Evolutionary conservation across 2,113 vertebrate genomes (phyloP), one percentile per base, ranked within the genome.

Genomic region (Corythaeola cristata): DNA sequence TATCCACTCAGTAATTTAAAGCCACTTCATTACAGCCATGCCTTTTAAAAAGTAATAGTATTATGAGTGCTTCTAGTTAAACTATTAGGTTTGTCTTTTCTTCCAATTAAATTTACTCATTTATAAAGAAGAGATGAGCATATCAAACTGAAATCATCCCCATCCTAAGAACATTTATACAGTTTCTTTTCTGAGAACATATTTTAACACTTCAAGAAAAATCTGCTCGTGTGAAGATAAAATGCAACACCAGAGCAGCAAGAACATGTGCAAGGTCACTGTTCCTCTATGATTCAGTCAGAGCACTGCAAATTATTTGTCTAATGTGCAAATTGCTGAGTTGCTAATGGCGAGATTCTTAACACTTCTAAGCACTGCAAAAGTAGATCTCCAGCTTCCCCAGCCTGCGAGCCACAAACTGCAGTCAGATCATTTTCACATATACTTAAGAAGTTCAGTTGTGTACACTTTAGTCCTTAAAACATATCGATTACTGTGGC

Each of bases 1-100:
- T 28, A 81, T 90, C 58, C 72, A 82, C 73, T 85, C 56, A 56
- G 59, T 89, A 92, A 97, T 92, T 96, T 91, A 93, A 90, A 90
- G 90, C 35, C 68, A 91, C 66, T 96, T 95, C 82, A 93, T 95
- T 94, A 90, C 21, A 92, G 71, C 45, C 82, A 11, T 73, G 74
- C 73, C 62, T 93, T 94, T 90, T 87, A 75, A 81, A 89, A 97
- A 91, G 83, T 89, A 96, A 92, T 95, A 96, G 89, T 91, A 91
- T 95, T 92, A 95, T 89, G 94, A 95, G 84, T 76, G 89, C 77
- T 95, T 89, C 88, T 73, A 81, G 68, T 92, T 91, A 82, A 95
- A 84, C 89, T 89, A 82, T 82, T 92, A 93, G 41, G 58, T 92
- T 94, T 92, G 58, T 85, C 90, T 81, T 56, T 60, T 89, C 84